A percentile compares a stretch with the other conserved stretches of the same genome.
Conservation (phyloP, 2,113 vertebrate genomes). For the Anolis sagrei region DNA sequence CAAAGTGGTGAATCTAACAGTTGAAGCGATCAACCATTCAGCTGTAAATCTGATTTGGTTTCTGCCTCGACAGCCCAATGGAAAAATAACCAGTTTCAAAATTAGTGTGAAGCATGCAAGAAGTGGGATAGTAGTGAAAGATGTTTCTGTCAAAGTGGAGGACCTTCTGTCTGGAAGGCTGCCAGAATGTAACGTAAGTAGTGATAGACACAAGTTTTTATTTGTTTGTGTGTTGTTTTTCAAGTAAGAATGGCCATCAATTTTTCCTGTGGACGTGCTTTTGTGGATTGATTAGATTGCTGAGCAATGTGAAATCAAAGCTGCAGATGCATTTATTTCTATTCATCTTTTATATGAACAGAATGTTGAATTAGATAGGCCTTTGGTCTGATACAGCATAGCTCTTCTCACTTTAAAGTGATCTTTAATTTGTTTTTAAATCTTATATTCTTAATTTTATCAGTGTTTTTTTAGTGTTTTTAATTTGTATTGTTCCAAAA, state of each 20-base stretch:
- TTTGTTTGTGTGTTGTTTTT: not conserved
- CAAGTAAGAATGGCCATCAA: too few species aligned
- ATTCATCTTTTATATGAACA: too few species aligned
- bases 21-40: conserved; percentile 88
- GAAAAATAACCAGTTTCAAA: conserved; percentile 94
- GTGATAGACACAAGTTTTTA: not conserved
- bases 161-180: conserved; percentile 89
- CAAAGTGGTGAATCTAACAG: conserved; percentile 93
- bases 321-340: too few species aligned
- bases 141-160: conserved; percentile 88
- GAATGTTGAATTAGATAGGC: too few species aligned
- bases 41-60: conserved; percentile 92
- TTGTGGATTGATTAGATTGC: too few species aligned
- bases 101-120: conserved; percentile 94
- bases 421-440: too few species aligned
- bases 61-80: conserved; percentile 92
- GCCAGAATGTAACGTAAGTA: conserved; percentile 93
- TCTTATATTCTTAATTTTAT: too few species aligned
- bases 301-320: too few species aligned
- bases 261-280: too few species aligned
- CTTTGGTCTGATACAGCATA: too few species aligned
- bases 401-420: too few species aligned
- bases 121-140: conserved; percentile 85
- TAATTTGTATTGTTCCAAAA: not conserved
- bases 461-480: not conserved